Conservation (phyloP, 1,140 invertebrate species). For the Grapholita molesta region DNA sequence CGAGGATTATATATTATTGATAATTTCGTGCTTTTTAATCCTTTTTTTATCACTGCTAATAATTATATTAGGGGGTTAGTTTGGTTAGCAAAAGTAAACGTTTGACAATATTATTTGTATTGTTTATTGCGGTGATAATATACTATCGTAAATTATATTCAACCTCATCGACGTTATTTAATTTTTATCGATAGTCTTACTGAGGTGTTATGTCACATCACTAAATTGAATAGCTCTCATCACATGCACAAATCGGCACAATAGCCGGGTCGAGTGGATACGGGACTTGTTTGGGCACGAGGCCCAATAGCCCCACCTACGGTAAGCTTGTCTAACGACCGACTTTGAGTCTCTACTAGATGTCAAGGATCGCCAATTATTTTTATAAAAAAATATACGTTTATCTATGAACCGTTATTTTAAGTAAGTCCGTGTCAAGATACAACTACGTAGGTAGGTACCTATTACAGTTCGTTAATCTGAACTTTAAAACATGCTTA, state of each 20-base stretch:
- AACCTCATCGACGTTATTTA: too few species aligned
- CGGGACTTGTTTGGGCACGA: constrained; percentile 31
- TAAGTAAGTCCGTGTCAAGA: background rate
- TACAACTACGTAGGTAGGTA: background rate
- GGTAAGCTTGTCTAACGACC: background rate
- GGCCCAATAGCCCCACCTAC: constrained; percentile 6
- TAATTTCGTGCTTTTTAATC: too few species aligned
- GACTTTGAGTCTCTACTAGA: background rate
- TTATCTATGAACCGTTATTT: background rate
- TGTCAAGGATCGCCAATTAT: background rate
- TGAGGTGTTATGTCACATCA: constrained; percentile 15
- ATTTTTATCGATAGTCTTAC: background rate
- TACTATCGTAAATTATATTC: too few species aligned
- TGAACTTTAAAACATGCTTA: too few species aligned
- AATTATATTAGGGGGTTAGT: too few species aligned
- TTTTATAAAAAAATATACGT: background rate
- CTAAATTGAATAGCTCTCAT: constrained; percentile 33
- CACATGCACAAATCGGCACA: constrained; percentile 45
- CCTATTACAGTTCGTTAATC: too few species aligned
- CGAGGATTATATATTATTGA: too few species aligned
- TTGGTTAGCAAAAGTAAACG: too few species aligned
- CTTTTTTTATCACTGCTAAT: too few species aligned
- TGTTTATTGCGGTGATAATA: too few species aligned
- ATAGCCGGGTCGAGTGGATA: constrained; percentile 52
- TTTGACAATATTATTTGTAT: too few species aligned